Conservation (phyloP, 1,140 invertebrate genomes). For the Ceratosolen fusciceps region DNA sequence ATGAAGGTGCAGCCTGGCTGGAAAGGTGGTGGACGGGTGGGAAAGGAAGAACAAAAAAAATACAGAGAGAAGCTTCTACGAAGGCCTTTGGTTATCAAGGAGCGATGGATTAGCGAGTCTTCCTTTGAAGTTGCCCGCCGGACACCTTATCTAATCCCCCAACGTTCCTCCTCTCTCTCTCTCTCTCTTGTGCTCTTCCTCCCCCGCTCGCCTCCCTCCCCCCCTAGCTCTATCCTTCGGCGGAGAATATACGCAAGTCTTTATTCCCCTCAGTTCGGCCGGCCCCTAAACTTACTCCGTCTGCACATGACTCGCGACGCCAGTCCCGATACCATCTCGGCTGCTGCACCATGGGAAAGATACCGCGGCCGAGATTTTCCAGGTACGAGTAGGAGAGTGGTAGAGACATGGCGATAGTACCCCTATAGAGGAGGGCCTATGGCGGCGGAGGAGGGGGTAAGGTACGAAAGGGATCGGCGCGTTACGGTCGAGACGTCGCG, state of each 20-base stretch:
- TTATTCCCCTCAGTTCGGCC: slow-evolving; percentile 35
- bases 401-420: too few relatives aligned
- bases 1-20: too few relatives aligned
- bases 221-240: too few relatives aligned
- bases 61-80: slow-evolving; percentile 52
- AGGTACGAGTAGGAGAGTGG: too few relatives aligned
- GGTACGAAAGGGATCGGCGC: too few relatives aligned
- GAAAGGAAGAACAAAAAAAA: neutral
- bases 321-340: neutral
- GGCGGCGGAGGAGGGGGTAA: neutral
- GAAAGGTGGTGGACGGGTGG: neutral
- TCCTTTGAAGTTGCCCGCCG: slow-evolving; percentile 64
- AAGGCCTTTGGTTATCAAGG: slow-evolving; percentile 63
- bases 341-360: neutral
- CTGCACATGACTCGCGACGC: neutral
- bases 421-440: too few relatives aligned
- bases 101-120: slow-evolving; percentile 63
- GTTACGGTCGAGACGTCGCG: neutral
- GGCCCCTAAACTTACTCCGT: neutral
- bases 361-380: too few relatives aligned
- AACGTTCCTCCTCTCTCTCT: slow-evolving; percentile 21
- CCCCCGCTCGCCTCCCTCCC: slow-evolving; percentile 43
- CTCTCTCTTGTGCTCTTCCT: slow-evolving; percentile 52
- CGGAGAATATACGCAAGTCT: slow-evolving; percentile 48
- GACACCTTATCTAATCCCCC: slow-evolving; percentile 64